Evolutionary conservation across 2,888 invertebrate species (phyloP).

Genomic region (Drosophila subquinaria): DNA sequence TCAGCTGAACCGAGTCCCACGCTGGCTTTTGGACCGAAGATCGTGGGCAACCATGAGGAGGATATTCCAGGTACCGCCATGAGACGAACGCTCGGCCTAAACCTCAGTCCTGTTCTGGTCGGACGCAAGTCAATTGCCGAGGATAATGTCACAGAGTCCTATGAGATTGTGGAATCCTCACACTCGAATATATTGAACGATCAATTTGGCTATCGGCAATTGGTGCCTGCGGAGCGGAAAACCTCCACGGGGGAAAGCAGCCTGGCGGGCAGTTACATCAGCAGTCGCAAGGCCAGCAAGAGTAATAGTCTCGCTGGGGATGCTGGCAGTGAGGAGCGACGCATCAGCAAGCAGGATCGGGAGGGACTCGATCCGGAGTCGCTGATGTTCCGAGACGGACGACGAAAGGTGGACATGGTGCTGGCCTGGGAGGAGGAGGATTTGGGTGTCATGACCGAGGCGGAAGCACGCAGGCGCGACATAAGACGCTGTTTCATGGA

Average conservation of each 20-base stretch:
- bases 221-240: conserved; percentile 69
- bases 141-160: conserved; percentile 46
- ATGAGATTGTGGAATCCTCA: conserved; percentile 66
- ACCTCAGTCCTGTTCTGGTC: conserved; percentile 68
- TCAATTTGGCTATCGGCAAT: conserved; percentile 78
- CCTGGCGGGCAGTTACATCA: conserved; percentile 73
- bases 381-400: conserved; percentile 91
- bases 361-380: conserved; percentile 89
- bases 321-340: conserved; percentile 68
- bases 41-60: conserved; percentile 81
- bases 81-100: conserved; percentile 77
- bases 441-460: conserved; percentile 92
- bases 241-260: conserved; percentile 76
- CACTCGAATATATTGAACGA: conserved; percentile 76
- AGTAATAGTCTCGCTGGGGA: conserved; percentile 75
- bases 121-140: conserved; percentile 34
- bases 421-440: conserved; percentile 93
- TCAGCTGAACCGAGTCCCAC: conserved; percentile 84
- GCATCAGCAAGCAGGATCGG: conserved; percentile 85
- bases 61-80: conserved; percentile 85
- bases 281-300: conserved; percentile 83
- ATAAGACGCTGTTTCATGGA: conserved; percentile 90
- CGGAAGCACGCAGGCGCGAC: conserved; percentile 90
- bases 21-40: conserved; percentile 87
- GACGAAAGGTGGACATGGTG: conserved; percentile 94